Conservation (phyloP, 2,113 vertebrate species). For the Dolichallabes microphthalmus region DNA sequence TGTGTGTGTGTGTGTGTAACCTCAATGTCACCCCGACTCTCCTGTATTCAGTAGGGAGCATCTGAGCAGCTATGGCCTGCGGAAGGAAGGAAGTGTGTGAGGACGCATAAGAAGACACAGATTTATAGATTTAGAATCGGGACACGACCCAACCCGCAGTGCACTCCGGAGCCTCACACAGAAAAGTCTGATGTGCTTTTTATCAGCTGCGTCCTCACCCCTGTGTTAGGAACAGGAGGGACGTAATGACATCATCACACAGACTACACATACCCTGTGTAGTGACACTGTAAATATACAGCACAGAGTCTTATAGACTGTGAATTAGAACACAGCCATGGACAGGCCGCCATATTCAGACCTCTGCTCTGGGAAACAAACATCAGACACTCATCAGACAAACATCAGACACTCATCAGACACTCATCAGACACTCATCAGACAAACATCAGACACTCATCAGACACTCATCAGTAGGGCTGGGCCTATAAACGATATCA, state of each 20-base stretch:
- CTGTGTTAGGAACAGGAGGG: background rate
- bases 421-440: background rate
- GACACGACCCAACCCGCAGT: background rate
- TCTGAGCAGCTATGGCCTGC: background rate
- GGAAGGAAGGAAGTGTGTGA: conserved; percentile 20
- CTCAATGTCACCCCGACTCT: conserved; percentile 15
- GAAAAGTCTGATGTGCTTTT: background rate
- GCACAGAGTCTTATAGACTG: background rate
- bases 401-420: background rate
- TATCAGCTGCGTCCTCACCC: background rate
- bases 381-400: background rate
- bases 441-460: background rate
- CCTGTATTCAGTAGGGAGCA: background rate
- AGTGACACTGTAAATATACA: background rate
- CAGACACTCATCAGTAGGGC: background rate
- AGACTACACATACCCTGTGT: background rate
- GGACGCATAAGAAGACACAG: conserved; percentile 13
- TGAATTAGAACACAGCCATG: background rate
- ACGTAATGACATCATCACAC: background rate
- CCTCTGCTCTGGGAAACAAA: background rate
- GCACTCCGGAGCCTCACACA: background rate
- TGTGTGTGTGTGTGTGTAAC: conserved; percentile 28
- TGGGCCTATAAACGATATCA: too few species aligned
- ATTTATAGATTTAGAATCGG: conserved; percentile 29
- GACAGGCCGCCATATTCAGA: background rate